phyloP scores from a whole-genome alignment of 2,888 invertebrate species.

The Sinohyriopsis cumingii region DNA sequence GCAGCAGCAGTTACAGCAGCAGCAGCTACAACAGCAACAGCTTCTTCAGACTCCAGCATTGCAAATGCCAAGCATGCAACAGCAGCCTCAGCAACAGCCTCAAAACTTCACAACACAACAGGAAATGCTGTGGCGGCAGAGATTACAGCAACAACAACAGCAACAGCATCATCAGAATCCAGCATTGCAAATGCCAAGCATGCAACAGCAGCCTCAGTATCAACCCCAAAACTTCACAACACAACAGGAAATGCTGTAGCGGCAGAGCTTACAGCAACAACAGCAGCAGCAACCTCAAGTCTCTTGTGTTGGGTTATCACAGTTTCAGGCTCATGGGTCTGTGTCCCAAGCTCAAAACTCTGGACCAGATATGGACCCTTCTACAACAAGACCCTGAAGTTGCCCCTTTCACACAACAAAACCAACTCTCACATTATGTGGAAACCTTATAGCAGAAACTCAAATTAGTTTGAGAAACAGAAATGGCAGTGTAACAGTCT shows the following conservation, averaged over 20 bases:
- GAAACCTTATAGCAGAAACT: constrained; percentile 74
- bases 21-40: constrained; percentile 18
- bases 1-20: constrained; percentile 27
- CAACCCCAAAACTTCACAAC: no score
- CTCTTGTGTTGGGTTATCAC: constrained; percentile 52
- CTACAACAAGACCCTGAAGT: constrained; percentile 21
- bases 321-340: constrained; percentile 55
- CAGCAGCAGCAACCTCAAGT: constrained; percentile 56
- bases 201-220: constrained; percentile 61
- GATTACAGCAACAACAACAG: constrained; percentile 48
- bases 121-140: constrained; percentile 56
- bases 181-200: constrained; percentile 8
- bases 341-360: constrained; percentile 26
- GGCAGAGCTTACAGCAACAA: no score
- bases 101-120: no score
- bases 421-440: constrained; percentile 95
- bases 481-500: no score
- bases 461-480: no score
- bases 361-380: constrained; percentile 49
- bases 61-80: no score
- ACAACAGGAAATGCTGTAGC: no score
- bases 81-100: no score
- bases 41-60: no score
- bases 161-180: no score
- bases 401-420: constrained; percentile 87